Conservation (phyloP, 1,140 invertebrate genomes). For the Popillia japonica region DNA sequence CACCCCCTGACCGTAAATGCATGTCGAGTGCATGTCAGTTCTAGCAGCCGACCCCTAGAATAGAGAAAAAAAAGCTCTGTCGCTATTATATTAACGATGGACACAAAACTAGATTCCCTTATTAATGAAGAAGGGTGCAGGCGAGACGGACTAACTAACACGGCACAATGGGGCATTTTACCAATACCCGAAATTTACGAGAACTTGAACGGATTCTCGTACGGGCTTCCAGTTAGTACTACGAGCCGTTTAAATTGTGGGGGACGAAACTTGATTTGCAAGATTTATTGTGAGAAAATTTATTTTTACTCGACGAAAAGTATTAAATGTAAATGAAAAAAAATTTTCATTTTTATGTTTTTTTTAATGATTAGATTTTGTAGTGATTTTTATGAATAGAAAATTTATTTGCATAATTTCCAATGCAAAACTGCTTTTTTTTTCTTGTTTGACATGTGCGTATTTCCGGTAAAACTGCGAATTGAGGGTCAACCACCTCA, state of each 20-base stretch:
- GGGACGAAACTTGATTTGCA: background rate
- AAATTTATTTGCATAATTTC: background rate
- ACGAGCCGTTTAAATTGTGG: background rate
- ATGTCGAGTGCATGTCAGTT: background rate
- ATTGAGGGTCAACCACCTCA: slow-evolving; percentile 9
- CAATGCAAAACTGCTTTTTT: background rate
- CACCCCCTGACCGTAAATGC: background rate
- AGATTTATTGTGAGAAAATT: slow-evolving; percentile 4
- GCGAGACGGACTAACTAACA: too few species aligned
- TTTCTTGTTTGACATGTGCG: background rate
- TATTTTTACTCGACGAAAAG: background rate
- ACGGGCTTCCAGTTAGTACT: background rate
- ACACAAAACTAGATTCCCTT: background rate
- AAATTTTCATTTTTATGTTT: too few species aligned
- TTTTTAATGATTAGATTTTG: too few species aligned
- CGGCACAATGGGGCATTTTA: background rate
- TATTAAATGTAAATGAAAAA: too few species aligned
- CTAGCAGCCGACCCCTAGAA: background rate
- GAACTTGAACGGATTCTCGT: background rate
- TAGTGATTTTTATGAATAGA: too few species aligned
- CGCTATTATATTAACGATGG: slow-evolving; percentile 1
- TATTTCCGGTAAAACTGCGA: background rate
- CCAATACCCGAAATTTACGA: background rate
- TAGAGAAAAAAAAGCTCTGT: slow-evolving; percentile 3
- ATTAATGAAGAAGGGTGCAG: background rate